Evolutionary conservation across 2,113 vertebrate species (phyloP).

Genomic region (Carassius carassius): DNA sequence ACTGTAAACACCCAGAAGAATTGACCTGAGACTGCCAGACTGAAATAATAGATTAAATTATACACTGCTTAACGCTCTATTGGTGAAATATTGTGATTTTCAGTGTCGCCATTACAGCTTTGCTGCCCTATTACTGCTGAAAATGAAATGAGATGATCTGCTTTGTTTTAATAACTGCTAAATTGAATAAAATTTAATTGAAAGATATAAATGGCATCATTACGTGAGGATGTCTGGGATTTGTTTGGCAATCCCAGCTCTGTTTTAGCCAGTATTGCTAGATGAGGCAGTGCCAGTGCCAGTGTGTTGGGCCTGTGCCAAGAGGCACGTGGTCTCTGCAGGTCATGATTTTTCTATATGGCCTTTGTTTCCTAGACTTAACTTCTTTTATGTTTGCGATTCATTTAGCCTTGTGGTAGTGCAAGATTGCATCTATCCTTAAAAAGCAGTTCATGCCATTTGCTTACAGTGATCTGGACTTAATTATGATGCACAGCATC

Average conservation of each 20-base stretch:
- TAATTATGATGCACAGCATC: conserved; percentile 34
- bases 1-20: conserved; percentile 46
- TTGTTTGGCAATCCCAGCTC: neutral
- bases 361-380: conserved; percentile 38
- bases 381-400: neutral
- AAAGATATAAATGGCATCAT: neutral
- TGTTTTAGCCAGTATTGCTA: conserved; percentile 16
- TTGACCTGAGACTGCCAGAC: conserved; percentile 28
- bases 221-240: conserved; percentile 32
- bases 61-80: neutral
- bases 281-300: conserved; percentile 17
- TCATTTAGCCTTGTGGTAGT: neutral
- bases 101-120: neutral
- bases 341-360: conserved; percentile 28
- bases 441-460: neutral
- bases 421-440: neutral
- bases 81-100: neutral
- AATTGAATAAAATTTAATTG: neutral
- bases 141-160: conserved; percentile 22
- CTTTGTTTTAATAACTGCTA: neutral
- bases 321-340: conserved; percentile 53
- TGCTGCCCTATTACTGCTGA: neutral
- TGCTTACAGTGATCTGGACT: conserved; percentile 32
- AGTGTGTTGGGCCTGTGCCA: conserved; percentile 44
- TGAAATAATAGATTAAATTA: conserved; percentile 43